phyloP scores from a whole-genome alignment of 53 echinoderm and acorn worm species.

The Arbacia lixula region DNA sequence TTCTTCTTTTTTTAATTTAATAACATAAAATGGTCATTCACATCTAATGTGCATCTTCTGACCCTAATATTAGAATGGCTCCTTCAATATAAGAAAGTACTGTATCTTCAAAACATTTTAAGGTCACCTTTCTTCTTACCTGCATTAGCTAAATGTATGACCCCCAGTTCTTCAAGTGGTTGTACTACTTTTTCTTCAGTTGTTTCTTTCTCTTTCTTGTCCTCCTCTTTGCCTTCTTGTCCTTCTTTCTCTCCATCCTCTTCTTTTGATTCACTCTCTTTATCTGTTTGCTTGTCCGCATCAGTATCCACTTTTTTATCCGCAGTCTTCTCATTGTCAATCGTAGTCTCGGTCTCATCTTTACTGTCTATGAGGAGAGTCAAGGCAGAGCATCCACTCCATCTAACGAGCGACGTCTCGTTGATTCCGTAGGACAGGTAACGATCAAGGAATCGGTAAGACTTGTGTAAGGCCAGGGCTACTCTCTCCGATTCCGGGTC shows the following conservation, averaged over 20 bases:
- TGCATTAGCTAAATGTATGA: slow-evolving; percentile 93
- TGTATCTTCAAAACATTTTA: too few relatives aligned
- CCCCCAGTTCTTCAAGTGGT: slow-evolving; percentile 66
- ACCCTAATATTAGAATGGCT: too few relatives aligned
- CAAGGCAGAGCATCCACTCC: slow-evolving; percentile 98
- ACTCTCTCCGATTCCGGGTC: slow-evolving; percentile 84
- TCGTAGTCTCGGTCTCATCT: slow-evolving; percentile 34
- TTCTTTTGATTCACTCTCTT: slow-evolving; percentile 19
- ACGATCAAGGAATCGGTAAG: slow-evolving; percentile 75
- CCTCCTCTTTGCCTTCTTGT: slow-evolving; percentile 4
- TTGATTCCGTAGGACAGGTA: slow-evolving; percentile 87
- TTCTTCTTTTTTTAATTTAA: too few relatives aligned
- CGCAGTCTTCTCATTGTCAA: slow-evolving; percentile 25
- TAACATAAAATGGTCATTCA: too few relatives aligned
- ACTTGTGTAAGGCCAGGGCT: slow-evolving; percentile 68
- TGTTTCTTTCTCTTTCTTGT: neutral
- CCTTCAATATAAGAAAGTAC: too few relatives aligned
- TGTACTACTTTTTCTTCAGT: neutral
- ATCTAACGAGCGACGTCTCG: slow-evolving; percentile 88
- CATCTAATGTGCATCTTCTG: too few relatives aligned
- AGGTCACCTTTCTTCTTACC: slow-evolving; percentile 72
- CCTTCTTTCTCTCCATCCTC: slow-evolving; percentile 15
- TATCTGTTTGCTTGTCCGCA: slow-evolving; percentile 35
- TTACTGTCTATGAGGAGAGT: slow-evolving; percentile 68
- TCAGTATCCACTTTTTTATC: neutral